Conservation (phyloP, 2,888 invertebrate genomes). For the Ligdia adustata region DNA sequence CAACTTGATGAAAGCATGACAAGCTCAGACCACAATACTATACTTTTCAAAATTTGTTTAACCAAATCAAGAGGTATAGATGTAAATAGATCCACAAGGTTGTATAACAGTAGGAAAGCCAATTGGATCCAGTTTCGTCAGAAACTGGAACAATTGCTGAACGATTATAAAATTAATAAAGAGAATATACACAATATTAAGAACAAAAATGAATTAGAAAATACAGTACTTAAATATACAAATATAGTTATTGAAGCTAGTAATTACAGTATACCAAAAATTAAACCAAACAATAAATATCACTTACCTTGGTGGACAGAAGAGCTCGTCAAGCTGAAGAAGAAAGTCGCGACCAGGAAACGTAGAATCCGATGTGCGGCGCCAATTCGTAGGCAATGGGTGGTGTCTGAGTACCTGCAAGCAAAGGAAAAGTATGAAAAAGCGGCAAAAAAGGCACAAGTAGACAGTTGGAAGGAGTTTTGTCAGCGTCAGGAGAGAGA, state of each 20-base stretch:
- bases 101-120: neutral
- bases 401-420: neutral
- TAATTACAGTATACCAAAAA: neutral
- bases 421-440: neutral
- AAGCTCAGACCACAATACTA: too few relatives aligned
- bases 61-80: neutral
- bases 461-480: too few relatives aligned
- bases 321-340: too few relatives aligned
- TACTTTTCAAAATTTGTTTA: too few relatives aligned
- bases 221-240: too few relatives aligned
- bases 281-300: neutral
- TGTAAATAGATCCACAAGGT: neutral
- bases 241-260: neutral
- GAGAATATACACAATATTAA: neutral
- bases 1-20: too few relatives aligned
- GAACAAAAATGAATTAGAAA: too few relatives aligned
- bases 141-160: neutral
- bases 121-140: neutral
- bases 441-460: too few relatives aligned
- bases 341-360: too few relatives aligned
- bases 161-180: neutral
- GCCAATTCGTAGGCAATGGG: neutral
- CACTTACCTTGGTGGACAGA: too few relatives aligned
- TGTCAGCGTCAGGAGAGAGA: neutral
- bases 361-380: too few relatives aligned